Conservation (phyloP, 2,888 invertebrate species). For the Sesia bembeciformis region DNA sequence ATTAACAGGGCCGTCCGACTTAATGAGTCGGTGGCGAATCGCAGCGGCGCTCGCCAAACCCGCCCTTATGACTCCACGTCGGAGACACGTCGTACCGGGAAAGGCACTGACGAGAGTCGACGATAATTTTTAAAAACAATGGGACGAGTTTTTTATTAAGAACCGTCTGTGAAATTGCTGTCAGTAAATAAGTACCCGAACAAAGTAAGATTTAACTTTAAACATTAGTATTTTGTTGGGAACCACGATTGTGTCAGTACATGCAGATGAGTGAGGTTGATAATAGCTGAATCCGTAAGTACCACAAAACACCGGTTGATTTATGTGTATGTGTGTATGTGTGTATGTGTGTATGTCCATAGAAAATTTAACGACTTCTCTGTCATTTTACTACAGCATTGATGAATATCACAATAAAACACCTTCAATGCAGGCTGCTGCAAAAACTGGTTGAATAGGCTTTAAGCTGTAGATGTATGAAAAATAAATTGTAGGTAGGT, state of each 20-base stretch:
- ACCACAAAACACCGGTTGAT: conserved; percentile 26
- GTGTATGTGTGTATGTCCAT: conserved; percentile 28
- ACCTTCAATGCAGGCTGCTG: conserved; percentile 21
- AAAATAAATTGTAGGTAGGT: conserved; percentile 16
- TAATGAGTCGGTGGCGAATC: conserved; percentile 41
- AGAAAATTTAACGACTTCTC: conserved; percentile 40
- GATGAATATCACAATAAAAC: conserved; percentile 38
- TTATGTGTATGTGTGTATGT: too few species aligned
- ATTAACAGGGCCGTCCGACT: conserved; percentile 59
- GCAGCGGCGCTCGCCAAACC: conserved; percentile 11
- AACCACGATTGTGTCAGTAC: not conserved
- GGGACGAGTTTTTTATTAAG: conserved; percentile 8
- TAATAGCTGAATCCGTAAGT: conserved; percentile 2
- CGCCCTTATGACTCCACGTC: conserved; percentile 17
- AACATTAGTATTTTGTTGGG: not conserved
- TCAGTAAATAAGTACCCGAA: not conserved
- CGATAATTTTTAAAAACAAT: conserved; percentile 33
- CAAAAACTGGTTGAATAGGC: conserved; percentile 42
- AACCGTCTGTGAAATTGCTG: not conserved
- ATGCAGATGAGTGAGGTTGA: not conserved
- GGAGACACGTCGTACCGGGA: conserved; percentile 18
- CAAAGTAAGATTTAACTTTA: not conserved
- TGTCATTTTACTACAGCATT: conserved; percentile 40
- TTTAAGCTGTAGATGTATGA: conserved; percentile 23
- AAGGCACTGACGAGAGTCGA: conserved; percentile 17